Conservation (phyloP, 2,888 invertebrate genomes). For the Melolontha melolontha region DNA sequence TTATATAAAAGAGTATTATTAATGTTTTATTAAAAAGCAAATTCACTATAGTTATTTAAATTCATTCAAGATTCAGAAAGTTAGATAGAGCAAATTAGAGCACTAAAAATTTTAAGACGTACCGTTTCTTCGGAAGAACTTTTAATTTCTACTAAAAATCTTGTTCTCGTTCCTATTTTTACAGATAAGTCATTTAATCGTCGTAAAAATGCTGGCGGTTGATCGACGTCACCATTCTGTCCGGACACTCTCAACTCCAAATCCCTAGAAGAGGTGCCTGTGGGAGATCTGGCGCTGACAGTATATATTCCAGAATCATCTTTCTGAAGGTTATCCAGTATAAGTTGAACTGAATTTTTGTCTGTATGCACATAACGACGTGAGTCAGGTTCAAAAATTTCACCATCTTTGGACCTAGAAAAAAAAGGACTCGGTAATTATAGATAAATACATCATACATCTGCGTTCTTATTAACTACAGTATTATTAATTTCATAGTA, state of each 20-base stretch:
- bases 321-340: conserved; percentile 79
- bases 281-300: conserved; percentile 73
- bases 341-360: conserved; percentile 77
- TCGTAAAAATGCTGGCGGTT: conserved; percentile 86
- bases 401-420: conserved; percentile 69
- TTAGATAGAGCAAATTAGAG: background rate
- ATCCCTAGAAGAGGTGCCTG: conserved; percentile 68
- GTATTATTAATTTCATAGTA: too few relatives aligned
- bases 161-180: conserved; percentile 89
- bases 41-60: background rate
- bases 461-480: too few relatives aligned
- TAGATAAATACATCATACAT: too few relatives aligned
- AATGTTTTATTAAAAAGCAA: too few relatives aligned
- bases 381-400: conserved; percentile 76
- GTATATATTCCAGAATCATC: conserved; percentile 83
- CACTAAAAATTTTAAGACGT: conserved; percentile 50
- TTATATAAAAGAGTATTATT: too few relatives aligned
- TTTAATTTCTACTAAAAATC: conserved; percentile 86
- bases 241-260: conserved; percentile 72
- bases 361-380: conserved; percentile 71
- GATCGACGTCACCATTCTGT: conserved; percentile 66
- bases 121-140: conserved; percentile 83
- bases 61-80: background rate
- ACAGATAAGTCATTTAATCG: conserved; percentile 88
- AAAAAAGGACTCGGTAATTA: too few relatives aligned